These are phyloP conservation scores for Drosophila equinoxialis DNA, from an alignment of 1,140 invertebrate genomes.

Conservation along the genomic window DNA sequence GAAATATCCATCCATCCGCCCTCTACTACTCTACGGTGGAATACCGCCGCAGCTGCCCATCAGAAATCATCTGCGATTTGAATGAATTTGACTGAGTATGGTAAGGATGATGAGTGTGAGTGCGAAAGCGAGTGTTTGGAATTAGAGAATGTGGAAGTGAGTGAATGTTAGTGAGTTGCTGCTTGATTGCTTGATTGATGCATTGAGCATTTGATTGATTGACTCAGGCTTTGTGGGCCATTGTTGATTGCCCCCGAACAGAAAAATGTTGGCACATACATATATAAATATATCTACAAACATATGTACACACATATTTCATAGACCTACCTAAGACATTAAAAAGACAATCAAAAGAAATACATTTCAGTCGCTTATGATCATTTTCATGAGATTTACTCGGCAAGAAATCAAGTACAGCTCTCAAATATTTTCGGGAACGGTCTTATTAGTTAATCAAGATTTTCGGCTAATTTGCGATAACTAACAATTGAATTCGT, in stretches of 20 bases:
- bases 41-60: slow-evolving; percentile 11
- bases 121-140: slow-evolving; percentile 45
- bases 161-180: slow-evolving; percentile 37
- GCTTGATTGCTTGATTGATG: slow-evolving; percentile 57
- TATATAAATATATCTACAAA: background rate
- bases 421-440: too few relatives aligned
- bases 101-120: slow-evolving; percentile 45
- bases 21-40: slow-evolving; percentile 22
- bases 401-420: too few relatives aligned
- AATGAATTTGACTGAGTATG: slow-evolving; percentile 38
- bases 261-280: slow-evolving; percentile 1
- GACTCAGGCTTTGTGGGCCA: slow-evolving; percentile 48
- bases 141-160: slow-evolving; percentile 5
- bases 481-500: too few relatives aligned
- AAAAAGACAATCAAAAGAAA: too few relatives aligned
- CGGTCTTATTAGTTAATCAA: too few relatives aligned
- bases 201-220: slow-evolving; percentile 55
- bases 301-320: too few relatives aligned
- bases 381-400: too few relatives aligned
- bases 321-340: too few relatives aligned
- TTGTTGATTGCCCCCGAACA: slow-evolving; percentile 35
- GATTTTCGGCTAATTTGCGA: too few relatives aligned
- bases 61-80: slow-evolving; percentile 40
- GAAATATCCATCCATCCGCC: slow-evolving; percentile 6
- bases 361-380: too few relatives aligned